Evolutionary conservation across 2,113 vertebrate species (phyloP).

Genomic region (Crotalus helleri): DNA sequence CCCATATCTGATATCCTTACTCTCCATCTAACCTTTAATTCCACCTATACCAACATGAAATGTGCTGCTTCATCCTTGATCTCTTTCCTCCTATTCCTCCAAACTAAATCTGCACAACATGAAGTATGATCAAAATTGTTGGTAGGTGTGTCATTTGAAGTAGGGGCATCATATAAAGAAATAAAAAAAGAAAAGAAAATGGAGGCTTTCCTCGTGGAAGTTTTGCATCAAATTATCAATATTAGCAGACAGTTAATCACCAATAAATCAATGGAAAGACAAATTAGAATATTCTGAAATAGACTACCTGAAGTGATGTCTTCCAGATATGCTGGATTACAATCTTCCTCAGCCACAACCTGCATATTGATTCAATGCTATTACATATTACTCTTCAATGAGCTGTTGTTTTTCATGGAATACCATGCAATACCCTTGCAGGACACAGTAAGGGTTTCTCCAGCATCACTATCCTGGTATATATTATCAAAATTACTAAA

Average conservation of each 20-base stretch:
- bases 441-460: neutral
- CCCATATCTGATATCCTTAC: neutral
- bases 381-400: neutral
- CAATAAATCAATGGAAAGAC: neutral
- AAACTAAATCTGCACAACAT: neutral
- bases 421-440: neutral
- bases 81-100: neutral
- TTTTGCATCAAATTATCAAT: neutral
- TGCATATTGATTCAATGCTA: neutral
- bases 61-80: neutral
- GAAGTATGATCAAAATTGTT: neutral
- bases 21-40: neutral
- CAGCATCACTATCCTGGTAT: neutral
- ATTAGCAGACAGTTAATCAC: neutral
- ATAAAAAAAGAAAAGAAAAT: neutral
- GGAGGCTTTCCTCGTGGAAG: neutral
- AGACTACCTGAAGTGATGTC: neutral
- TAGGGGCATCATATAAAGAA: neutral
- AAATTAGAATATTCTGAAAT: neutral
- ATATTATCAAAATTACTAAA: neutral
- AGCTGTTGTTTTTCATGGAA: neutral
- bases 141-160: neutral
- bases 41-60: neutral
- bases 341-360: neutral
- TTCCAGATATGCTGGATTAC: neutral